phyloP scores from a whole-genome alignment of 2,888 invertebrate genomes.

The Argyresthia albistria region DNA sequence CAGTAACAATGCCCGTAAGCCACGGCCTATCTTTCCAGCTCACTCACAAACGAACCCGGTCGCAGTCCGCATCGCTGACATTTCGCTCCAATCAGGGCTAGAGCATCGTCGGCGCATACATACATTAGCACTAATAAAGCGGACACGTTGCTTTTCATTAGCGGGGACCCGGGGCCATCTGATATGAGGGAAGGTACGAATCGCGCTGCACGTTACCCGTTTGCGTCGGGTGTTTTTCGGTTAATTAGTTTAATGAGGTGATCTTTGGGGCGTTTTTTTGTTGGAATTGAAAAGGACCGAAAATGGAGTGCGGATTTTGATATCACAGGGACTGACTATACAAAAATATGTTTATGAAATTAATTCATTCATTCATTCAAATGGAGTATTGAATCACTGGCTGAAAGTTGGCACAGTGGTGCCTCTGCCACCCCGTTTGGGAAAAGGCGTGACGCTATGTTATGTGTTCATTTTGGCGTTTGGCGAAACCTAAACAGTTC shows the following conservation, averaged over 20 bases:
- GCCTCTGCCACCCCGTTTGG: no score
- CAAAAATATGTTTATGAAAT: no score
- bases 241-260: slow-evolving; percentile 67
- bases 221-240: slow-evolving; percentile 29
- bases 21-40: background rate
- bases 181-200: slow-evolving; percentile 21
- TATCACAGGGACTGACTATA: no score
- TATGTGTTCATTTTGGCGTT: no score
- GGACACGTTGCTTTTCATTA: slow-evolving; percentile 63
- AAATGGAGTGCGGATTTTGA: no score
- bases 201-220: slow-evolving; percentile 8
- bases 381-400: no score
- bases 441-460: no score
- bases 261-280: slow-evolving; percentile 9
- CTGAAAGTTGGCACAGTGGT: no score
- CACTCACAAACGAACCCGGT: background rate
- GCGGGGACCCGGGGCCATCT: slow-evolving; percentile 43
- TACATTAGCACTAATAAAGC: slow-evolving; percentile 69
- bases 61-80: slow-evolving; percentile 6
- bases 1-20: no score
- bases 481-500: no score
- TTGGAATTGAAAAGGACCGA: background rate
- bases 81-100: slow-evolving; percentile 11
- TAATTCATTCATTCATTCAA: no score
- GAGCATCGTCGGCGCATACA: slow-evolving; percentile 31